phyloP scores from a whole-genome alignment of 92 coral and sea anemone genomes.

The Zoanthus sansibaricus region DNA sequence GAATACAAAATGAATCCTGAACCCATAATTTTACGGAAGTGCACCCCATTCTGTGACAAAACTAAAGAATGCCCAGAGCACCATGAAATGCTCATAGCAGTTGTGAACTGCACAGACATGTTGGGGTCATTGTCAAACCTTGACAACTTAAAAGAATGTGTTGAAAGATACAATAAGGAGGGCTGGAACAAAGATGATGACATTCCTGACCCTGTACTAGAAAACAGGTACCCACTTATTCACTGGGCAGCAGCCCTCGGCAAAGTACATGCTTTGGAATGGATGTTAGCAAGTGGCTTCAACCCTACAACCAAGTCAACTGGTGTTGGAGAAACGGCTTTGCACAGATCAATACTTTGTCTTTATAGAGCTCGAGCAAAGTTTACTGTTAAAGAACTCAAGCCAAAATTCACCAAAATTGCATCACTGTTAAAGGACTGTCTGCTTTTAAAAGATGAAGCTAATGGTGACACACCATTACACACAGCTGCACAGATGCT shows the following conservation, averaged over 20 bases:
- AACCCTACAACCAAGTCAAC: constrained; percentile 79
- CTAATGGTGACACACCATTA: constrained; percentile 92
- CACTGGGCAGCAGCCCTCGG: constrained; percentile 99
- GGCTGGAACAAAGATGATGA: constrained; percentile 97
- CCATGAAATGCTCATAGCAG: constrained; percentile 91
- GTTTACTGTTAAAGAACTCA: constrained; percentile 92
- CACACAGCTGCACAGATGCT: constrained; percentile 97
- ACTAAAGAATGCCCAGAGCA: constrained; percentile 94
- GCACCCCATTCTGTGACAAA: constrained; percentile 97
- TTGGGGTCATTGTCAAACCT: constrained; percentile 94
- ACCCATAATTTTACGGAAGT: constrained; percentile 76
- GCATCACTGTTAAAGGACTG: constrained; percentile 85
- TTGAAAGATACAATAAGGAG: constrained; percentile 79
- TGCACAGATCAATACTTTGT: constrained; percentile 85
- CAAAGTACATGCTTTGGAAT: constrained; percentile 93
- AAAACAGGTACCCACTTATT: constrained; percentile 88
- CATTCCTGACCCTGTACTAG: constrained; percentile 89
- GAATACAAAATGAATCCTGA: constrained; percentile 73
- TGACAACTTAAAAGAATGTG: constrained; percentile 89
- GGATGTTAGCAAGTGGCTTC: constrained; percentile 98
- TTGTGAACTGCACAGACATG: constrained; percentile 96
- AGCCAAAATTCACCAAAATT: constrained; percentile 88
- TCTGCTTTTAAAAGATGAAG: constrained; percentile 86
- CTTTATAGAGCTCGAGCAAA: constrained; percentile 87
- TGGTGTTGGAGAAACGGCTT: constrained; percentile 93